phyloP scores from a whole-genome alignment of 2,888 invertebrate species.

The Theodoxus fluviatilis region DNA sequence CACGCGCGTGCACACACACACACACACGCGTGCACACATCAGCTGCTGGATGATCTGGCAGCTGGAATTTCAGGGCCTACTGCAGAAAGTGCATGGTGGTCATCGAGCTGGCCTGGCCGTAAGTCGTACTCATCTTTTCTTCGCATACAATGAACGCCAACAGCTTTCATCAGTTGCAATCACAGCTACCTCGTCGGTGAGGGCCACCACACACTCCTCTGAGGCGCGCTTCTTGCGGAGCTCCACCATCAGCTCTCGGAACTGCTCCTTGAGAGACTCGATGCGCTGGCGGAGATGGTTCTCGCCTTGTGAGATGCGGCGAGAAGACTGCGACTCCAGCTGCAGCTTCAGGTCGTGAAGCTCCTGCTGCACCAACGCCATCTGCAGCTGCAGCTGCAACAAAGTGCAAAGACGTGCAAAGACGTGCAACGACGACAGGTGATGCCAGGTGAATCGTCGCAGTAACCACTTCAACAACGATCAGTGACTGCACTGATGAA shows the following conservation, averaged over 20 bases:
- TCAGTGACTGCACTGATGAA: too few relatives aligned
- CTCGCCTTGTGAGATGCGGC: constrained; percentile 46
- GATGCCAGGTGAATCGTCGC: too few relatives aligned
- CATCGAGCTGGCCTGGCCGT: not conserved
- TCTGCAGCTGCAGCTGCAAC: constrained; percentile 56
- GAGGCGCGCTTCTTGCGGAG: constrained; percentile 52
- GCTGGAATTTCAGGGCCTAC: too few relatives aligned
- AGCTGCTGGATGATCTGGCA: too few relatives aligned
- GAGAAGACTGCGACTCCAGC: constrained; percentile 45
- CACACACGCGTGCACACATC: too few relatives aligned
- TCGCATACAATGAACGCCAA: not conserved
- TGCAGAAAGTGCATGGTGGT: too few relatives aligned
- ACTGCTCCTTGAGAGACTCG: constrained; percentile 58
- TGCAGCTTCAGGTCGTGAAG: constrained; percentile 58
- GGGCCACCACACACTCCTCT: constrained; percentile 51
- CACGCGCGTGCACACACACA: too few relatives aligned
- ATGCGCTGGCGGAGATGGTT: constrained; percentile 52
- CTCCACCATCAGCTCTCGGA: constrained; percentile 56
- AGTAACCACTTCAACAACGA: too few relatives aligned
- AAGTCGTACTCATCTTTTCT: not conserved
- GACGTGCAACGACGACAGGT: too few relatives aligned
- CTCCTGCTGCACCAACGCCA: constrained; percentile 58
- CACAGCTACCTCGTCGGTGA: constrained; percentile 56
- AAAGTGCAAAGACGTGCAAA: too few relatives aligned
- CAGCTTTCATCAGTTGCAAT: too few relatives aligned